A percentile compares a stretch with the other conserved stretches of the same genome.
Conservation (phyloP, 2,797 vertebrate species). For the Ceryle rudis region DNA sequence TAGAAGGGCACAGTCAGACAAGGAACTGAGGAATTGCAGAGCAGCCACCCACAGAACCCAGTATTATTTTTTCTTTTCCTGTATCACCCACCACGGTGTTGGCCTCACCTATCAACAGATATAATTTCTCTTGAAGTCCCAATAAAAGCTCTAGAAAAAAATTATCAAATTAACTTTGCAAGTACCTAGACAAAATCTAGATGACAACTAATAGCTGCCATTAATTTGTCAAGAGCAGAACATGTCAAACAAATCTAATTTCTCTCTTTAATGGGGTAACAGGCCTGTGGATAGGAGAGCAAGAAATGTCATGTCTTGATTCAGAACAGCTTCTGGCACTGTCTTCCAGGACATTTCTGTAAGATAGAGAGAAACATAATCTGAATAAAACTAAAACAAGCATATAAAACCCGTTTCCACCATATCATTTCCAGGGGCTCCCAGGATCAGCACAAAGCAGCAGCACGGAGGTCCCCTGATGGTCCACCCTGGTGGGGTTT, state of each 20-base stretch:
- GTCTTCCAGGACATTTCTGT: background rate
- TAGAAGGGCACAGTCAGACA: background rate
- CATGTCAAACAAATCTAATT: background rate
- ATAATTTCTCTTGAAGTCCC: background rate
- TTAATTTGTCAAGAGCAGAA: conserved; percentile 16
- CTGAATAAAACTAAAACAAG: background rate
- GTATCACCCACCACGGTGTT: accelerated
- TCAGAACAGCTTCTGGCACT: background rate
- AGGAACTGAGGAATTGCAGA: background rate
- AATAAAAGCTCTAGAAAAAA: background rate
- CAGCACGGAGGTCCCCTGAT: accelerated
- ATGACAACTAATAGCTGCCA: background rate
- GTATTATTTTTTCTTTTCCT: background rate
- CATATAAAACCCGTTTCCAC: background rate
- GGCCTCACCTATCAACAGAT: background rate
- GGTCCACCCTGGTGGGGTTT: background rate
- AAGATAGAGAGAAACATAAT: background rate
- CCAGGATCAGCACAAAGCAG: background rate
- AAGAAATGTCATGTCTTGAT: background rate
- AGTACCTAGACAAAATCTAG: background rate
- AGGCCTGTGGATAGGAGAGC: background rate
- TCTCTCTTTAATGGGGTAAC: background rate
- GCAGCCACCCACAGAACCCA: background rate
- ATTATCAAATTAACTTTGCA: background rate
- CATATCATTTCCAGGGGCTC: background rate